phyloP scores from a whole-genome alignment of 1,140 invertebrate species.

The Acromyrmex heyeri region DNA sequence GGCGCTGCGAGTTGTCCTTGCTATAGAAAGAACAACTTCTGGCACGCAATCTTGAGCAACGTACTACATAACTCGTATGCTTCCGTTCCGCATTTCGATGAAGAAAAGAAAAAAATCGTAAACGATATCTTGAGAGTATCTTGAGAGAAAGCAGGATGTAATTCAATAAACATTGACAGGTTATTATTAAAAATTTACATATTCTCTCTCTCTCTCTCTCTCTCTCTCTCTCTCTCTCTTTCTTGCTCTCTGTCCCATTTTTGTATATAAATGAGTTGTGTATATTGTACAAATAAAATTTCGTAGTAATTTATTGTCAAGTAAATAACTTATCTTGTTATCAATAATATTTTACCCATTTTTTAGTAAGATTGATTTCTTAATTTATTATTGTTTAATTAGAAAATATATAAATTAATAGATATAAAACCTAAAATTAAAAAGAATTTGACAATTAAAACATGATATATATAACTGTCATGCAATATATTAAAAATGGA shows the following conservation, averaged over 20 bases:
- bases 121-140: slow-evolving; percentile 56
- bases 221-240: too few species aligned
- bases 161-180: slow-evolving; percentile 47
- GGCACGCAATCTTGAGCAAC: slow-evolving; percentile 78
- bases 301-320: not conserved
- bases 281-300: not conserved
- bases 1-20: slow-evolving; percentile 76
- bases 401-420: not conserved
- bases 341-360: not conserved
- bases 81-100: slow-evolving; percentile 71
- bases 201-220: too few species aligned
- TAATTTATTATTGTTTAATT: not conserved
- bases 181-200: slow-evolving; percentile 10
- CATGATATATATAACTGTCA: not conserved
- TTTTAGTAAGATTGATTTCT: not conserved
- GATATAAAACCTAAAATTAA: slow-evolving; percentile 1
- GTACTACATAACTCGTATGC: slow-evolving; percentile 77
- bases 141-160: slow-evolving; percentile 53
- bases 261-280: not conserved
- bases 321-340: not conserved
- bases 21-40: slow-evolving; percentile 72
- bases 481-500: not conserved
- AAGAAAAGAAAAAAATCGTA: slow-evolving; percentile 59
- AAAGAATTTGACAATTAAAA: not conserved
- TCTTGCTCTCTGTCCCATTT: not conserved